Evolutionary conservation across 2,113 vertebrate genomes (phyloP).

Genomic region (Grammomys surdaster): DNA sequence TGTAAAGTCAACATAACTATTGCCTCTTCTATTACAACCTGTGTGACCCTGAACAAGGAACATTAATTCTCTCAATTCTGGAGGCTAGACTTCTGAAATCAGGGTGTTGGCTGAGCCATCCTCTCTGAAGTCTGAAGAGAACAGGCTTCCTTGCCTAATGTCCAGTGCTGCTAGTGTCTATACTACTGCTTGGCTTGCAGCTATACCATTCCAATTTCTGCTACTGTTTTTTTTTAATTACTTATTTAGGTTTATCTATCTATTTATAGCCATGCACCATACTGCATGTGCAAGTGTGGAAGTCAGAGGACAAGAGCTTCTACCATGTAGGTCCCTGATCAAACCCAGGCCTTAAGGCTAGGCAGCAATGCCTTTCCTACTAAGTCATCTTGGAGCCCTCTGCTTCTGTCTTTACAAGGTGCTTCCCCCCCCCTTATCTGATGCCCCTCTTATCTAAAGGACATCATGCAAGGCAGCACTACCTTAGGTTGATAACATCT

Average conservation of each 20-base stretch:
- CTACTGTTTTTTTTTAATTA: neutral
- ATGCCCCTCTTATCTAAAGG: neutral
- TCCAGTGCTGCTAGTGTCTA: neutral
- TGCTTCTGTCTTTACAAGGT: neutral
- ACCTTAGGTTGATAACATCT: conserved; percentile 3
- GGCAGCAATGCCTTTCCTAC: neutral
- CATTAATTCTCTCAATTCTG: neutral
- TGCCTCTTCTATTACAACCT: neutral
- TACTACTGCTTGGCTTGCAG: neutral
- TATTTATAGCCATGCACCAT: neutral
- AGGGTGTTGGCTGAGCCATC: neutral
- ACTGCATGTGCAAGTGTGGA: neutral
- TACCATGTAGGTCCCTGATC: neutral
- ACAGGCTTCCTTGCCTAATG: neutral
- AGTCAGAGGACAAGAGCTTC: neutral
- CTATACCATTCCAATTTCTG: neutral
- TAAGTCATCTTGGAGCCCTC: neutral
- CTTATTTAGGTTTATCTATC: neutral
- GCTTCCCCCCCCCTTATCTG: no score
- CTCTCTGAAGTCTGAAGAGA: neutral
- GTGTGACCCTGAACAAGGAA: neutral
- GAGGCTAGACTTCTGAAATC: neutral
- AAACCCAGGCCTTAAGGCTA: neutral
- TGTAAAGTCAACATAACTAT: neutral
- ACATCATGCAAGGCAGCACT: neutral